These are phyloP conservation scores for Phaethornis superciliosus DNA, from an alignment of 2,113 vertebrate species.

Conservation along the genomic window DNA sequence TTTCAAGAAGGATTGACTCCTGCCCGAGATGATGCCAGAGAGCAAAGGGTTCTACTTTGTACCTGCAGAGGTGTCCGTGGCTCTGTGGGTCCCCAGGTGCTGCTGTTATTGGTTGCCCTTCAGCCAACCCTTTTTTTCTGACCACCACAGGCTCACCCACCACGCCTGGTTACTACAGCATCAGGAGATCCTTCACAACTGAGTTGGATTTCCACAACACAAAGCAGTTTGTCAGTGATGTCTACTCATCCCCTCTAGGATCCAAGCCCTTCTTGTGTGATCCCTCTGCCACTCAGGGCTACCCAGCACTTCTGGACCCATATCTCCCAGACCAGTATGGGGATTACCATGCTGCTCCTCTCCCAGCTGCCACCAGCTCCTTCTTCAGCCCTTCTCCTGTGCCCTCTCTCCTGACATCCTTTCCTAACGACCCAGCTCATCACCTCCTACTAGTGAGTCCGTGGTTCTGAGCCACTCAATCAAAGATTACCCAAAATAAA, in stretches of 20 bases:
- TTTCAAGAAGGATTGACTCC: background rate
- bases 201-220: conserved; percentile 84
- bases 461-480: background rate
- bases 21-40: background rate
- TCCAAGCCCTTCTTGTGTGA: conserved; percentile 86
- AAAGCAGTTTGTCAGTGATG: conserved; percentile 83
- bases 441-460: conserved; percentile 83
- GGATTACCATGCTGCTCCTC: conserved; percentile 79
- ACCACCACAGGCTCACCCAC: conserved; percentile 81
- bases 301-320: conserved; percentile 84
- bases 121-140: background rate
- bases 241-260: conserved; percentile 73
- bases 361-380: conserved; percentile 69
- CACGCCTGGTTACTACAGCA: conserved; percentile 80
- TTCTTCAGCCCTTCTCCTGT: conserved; percentile 81
- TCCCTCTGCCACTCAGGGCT: conserved; percentile 74
- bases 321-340: conserved; percentile 83
- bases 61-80: background rate
- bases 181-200: conserved; percentile 83
- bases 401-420: conserved; percentile 83
- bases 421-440: conserved; percentile 80
- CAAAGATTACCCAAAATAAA: background rate
- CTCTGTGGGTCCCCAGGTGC: background rate
- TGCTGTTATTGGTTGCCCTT: background rate
- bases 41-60: background rate